Evolutionary conservation across 2,113 vertebrate species (phyloP).

Genomic region (Pituophis catenifer): DNA sequence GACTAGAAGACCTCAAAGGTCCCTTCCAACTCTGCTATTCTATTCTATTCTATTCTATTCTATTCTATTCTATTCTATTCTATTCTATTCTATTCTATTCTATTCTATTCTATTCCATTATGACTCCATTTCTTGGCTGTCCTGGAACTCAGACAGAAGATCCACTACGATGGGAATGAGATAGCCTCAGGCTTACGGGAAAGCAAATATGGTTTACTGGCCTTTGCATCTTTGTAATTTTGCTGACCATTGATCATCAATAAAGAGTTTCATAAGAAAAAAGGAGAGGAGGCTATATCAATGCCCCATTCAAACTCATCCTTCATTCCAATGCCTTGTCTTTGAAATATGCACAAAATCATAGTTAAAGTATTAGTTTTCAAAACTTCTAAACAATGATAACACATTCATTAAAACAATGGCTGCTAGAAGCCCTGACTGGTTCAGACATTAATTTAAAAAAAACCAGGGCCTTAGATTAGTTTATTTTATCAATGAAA

Average conservation of each 20-base stretch:
- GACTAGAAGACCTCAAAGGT: no score
- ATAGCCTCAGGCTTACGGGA: not conserved
- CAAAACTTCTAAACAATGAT: not conserved
- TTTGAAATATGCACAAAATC: not conserved
- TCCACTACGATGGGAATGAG: not conserved
- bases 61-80: no score
- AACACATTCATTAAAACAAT: not conserved
- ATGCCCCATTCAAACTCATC: not conserved
- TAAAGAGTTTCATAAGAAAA: not conserved
- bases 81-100: no score
- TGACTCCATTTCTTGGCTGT: not conserved
- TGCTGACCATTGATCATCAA: not conserved
- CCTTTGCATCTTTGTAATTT: not conserved
- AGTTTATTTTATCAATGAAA: not conserved
- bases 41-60: no score
- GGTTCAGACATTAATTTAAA: not conserved
- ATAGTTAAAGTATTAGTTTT: not conserved
- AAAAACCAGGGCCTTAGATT: not conserved
- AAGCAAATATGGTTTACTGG: not conserved
- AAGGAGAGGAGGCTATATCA: not conserved
- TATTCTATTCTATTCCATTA: no score
- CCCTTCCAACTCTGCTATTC: no score
- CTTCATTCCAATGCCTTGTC: not conserved
- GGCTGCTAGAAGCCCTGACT: not conserved
- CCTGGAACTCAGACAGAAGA: not conserved